A percentile compares a stretch with the other conserved stretches of the same genome.
phyloP scores from a whole-genome alignment of 2,888 invertebrate genomes.

The Oligia fasciuncula region DNA sequence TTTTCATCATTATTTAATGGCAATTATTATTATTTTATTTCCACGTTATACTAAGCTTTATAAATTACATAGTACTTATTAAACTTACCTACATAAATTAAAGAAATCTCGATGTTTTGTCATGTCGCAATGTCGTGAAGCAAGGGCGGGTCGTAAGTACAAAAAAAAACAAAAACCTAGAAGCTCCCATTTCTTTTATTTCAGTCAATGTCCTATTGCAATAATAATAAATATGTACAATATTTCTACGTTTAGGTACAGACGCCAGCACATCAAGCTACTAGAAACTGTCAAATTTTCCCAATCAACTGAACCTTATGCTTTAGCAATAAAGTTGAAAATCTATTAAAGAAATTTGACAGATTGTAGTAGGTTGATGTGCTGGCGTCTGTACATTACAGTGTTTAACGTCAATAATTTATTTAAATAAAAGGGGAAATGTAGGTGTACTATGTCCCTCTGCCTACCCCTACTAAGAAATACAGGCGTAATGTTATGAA shows the following conservation, averaged over 20 bases:
- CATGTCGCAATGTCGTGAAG: not conserved
- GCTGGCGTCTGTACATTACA: not conserved
- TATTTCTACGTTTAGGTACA: slow-evolving; percentile 3
- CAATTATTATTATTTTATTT: too few relatives aligned
- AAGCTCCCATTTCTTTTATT: slow-evolving; percentile 29
- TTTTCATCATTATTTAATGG: not conserved
- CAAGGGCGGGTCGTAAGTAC: not conserved
- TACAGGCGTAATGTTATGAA: not conserved
- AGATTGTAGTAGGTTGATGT: too few relatives aligned
- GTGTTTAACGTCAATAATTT: not conserved
- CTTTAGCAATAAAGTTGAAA: too few relatives aligned
- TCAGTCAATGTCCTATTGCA: slow-evolving; percentile 38
- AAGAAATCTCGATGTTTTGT: not conserved
- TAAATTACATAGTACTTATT: not conserved
- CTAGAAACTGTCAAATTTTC: too few relatives aligned
- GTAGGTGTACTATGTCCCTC: not conserved
- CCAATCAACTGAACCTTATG: too few relatives aligned
- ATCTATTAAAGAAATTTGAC: too few relatives aligned
- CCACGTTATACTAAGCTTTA: not conserved
- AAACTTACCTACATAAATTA: not conserved
- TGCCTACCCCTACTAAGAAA: slow-evolving; percentile 2
- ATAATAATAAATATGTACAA: slow-evolving; percentile 27
- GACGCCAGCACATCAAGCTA: too few relatives aligned
- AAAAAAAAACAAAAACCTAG: slow-evolving; percentile 5
- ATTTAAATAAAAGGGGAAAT: not conserved